phyloP scores from a whole-genome alignment of 2,888 invertebrate species.

The Dione vanillae region DNA sequence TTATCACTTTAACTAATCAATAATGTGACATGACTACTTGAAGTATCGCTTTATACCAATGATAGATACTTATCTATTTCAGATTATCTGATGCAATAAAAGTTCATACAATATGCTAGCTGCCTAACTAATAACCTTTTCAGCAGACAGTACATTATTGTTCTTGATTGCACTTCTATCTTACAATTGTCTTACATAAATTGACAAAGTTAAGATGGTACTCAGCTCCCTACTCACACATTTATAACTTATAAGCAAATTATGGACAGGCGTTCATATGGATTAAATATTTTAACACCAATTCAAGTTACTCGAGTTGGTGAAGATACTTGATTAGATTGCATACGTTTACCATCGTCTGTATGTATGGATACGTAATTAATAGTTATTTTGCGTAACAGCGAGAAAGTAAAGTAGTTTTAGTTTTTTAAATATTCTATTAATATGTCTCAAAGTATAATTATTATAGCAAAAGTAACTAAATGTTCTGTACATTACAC shows the following conservation, averaged over 20 bases:
- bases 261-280: slow-evolving; percentile 65
- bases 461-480: too few species aligned
- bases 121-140: background rate
- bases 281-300: slow-evolving; percentile 80
- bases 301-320: slow-evolving; percentile 79
- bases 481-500: too few species aligned
- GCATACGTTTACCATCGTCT: slow-evolving; percentile 42
- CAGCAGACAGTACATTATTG: slow-evolving; percentile 1
- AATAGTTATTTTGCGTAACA: slow-evolving; percentile 1
- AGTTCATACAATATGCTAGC: background rate
- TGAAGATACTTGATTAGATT: slow-evolving; percentile 76
- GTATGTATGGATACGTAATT: slow-evolving; percentile 15
- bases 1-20: background rate
- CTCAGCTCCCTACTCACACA: slow-evolving; percentile 51
- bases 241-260: slow-evolving; percentile 51
- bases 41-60: background rate
- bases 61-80: background rate
- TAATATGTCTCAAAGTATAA: too few species aligned
- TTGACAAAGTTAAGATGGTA: slow-evolving; percentile 36
- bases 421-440: background rate
- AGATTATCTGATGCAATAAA: background rate
- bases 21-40: background rate
- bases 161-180: slow-evolving; percentile 8
- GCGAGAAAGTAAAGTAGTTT: background rate
- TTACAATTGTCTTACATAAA: slow-evolving; percentile 26